Evolutionary conservation across 2,888 invertebrate genomes (phyloP).

Genomic region (Latrodectus elegans): DNA sequence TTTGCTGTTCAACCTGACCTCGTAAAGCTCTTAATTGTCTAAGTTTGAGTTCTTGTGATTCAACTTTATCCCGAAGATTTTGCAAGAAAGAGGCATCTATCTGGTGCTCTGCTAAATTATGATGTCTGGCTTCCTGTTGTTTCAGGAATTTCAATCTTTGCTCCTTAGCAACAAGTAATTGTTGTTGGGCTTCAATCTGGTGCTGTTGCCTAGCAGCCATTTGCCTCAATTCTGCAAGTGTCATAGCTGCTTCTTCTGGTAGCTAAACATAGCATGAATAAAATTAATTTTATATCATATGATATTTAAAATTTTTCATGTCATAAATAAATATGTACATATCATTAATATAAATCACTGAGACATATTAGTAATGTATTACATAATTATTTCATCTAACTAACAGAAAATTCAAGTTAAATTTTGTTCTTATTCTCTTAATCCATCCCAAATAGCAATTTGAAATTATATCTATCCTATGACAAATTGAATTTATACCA

Average conservation of each 20-base stretch:
- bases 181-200: constrained; percentile 96
- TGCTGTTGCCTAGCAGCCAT: constrained; percentile 98
- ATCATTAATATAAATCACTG: background rate
- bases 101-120: constrained; percentile 76
- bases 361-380: background rate
- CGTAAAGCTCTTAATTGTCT: constrained; percentile 91
- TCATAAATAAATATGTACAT: background rate
- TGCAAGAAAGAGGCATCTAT: constrained; percentile 91
- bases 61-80: constrained; percentile 90
- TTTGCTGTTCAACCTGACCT: constrained; percentile 94
- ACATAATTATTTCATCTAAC: background rate
- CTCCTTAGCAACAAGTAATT: constrained; percentile 91
- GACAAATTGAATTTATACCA: too few relatives aligned
- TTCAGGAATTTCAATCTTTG: constrained; percentile 94
- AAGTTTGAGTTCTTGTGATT: constrained; percentile 95
- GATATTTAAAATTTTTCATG: background rate
- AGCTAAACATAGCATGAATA: constrained; percentile 28
- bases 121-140: constrained; percentile 87
- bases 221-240: constrained; percentile 88
- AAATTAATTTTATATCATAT: background rate
- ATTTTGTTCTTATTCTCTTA: background rate
- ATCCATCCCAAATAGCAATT: background rate
- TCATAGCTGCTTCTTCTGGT: constrained; percentile 67
- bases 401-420: background rate
- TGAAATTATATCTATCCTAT: too few relatives aligned